A percentile compares a stretch with the other conserved stretches of the same genome.
These are phyloP conservation scores for Poecile atricapillus DNA, from an alignment of 2,113 vertebrate species.

Conservation along the genomic window DNA sequence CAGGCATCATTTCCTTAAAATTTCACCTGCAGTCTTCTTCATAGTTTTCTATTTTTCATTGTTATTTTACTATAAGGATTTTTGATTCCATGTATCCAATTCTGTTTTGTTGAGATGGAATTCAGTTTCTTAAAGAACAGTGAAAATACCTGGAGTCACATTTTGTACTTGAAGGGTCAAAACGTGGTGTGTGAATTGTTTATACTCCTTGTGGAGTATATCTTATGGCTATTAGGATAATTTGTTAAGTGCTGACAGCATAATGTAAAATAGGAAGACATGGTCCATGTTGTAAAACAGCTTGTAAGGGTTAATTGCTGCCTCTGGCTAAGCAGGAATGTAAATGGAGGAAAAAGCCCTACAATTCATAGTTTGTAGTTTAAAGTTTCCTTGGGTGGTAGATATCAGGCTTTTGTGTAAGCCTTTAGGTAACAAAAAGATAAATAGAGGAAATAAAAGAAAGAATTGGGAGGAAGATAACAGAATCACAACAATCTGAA, in stretches of 20 bases:
- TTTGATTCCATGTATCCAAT: neutral
- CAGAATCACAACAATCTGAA: neutral
- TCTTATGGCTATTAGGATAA: neutral
- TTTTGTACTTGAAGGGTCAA: neutral
- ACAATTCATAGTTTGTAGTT: neutral
- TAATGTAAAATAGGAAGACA: neutral
- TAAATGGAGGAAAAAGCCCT: accelerated
- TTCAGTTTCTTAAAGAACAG: neutral
- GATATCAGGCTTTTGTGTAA: neutral
- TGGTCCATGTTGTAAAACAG: neutral
- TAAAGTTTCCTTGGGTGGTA: neutral
- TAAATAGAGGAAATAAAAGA: neutral
- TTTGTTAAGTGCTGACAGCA: neutral
- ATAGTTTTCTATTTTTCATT: neutral
- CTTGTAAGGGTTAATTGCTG: constrained; percentile 9
- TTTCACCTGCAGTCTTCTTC: neutral
- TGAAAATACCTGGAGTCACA: neutral
- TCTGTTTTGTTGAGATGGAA: neutral
- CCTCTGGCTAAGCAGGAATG: neutral
- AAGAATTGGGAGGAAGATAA: neutral
- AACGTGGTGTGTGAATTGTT: neutral
- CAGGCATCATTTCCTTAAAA: neutral
- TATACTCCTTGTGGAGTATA: too few species aligned
- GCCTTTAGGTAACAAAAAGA: neutral
- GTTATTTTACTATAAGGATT: neutral